These are phyloP conservation scores for Itoplectis maculator DNA, from an alignment of 2,888 invertebrate species.

Conservation along the genomic window DNA sequence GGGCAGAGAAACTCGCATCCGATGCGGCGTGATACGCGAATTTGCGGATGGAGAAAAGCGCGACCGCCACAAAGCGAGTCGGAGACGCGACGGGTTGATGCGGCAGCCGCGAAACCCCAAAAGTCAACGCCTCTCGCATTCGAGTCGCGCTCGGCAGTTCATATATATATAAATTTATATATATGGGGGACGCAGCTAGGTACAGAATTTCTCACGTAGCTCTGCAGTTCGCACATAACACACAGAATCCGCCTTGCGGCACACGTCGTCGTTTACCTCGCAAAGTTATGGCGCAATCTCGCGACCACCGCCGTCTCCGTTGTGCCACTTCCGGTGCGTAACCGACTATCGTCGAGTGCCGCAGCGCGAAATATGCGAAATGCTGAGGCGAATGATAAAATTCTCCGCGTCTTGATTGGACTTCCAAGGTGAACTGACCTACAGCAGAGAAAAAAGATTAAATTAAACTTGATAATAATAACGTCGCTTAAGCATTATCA, in stretches of 20 bases:
- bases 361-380: not conserved
- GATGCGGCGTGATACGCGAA: not conserved
- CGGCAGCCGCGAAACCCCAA: not conserved
- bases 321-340: no score
- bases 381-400: constrained; percentile 7
- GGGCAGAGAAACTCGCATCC: constrained; percentile 3
- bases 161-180: no score
- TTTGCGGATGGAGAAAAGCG: not conserved
- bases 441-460: no score
- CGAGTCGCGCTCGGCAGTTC: not conserved
- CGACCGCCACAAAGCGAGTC: constrained; percentile 1
- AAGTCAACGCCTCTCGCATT: constrained; percentile 17
- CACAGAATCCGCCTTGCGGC: constrained; percentile 48
- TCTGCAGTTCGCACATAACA: not conserved
- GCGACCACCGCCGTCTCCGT: constrained; percentile 7
- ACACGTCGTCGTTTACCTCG: constrained; percentile 58
- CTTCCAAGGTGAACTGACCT: no score
- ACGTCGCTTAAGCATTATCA: no score
- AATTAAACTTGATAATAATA: no score
- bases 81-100: not conserved
- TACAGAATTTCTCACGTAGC: constrained; percentile 28
- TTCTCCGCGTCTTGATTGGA: no score
- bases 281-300: constrained; percentile 65
- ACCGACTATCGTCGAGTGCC: not conserved
- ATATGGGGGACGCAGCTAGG: no score